Evolutionary conservation across 2,797 vertebrate species (phyloP).

Genomic region (Orientallactaga sibirica): DNA sequence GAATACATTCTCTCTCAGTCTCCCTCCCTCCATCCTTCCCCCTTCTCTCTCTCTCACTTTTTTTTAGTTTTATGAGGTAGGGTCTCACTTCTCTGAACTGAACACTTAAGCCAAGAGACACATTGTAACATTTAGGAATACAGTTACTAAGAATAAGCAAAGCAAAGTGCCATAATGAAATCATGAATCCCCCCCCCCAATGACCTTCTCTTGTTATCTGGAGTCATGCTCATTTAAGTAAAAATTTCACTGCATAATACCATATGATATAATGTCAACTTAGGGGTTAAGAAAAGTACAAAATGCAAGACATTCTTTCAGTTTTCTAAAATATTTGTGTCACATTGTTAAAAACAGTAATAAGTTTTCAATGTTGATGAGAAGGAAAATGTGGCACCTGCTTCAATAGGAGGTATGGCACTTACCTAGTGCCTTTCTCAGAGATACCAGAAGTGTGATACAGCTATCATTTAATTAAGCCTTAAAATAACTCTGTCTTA

Average conservation of each 20-base stretch:
- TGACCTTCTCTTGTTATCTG: slow-evolving; percentile 9
- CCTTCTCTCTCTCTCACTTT: too few species aligned
- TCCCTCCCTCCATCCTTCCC: rapidly evolving
- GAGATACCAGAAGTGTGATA: slow-evolving; percentile 50
- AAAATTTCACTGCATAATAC: slow-evolving; percentile 53
- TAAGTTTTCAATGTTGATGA: slow-evolving; percentile 34
- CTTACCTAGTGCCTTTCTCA: slow-evolving; percentile 43
- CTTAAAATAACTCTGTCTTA: slow-evolving; percentile 63
- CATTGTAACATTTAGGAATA: slow-evolving; percentile 4
- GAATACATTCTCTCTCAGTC: neutral
- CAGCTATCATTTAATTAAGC: slow-evolving; percentile 69
- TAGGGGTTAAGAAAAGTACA: slow-evolving; percentile 21
- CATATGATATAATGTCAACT: neutral
- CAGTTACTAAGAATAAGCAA: neutral
- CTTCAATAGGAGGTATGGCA: slow-evolving; percentile 39
- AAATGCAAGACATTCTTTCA: neutral
- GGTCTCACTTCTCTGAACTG: neutral
- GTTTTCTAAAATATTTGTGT: slow-evolving; percentile 36
- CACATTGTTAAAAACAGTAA: slow-evolving; percentile 30
- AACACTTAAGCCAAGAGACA: neutral
- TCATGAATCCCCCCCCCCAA: neutral
- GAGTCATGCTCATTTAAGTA: slow-evolving; percentile 39
- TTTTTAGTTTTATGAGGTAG: too few species aligned
- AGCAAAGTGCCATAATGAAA: slow-evolving; percentile 22
- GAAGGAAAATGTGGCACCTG: neutral